Base-by-base conservation (phyloP, 2,888 invertebrate species). In the Meloe dianella region DNA sequence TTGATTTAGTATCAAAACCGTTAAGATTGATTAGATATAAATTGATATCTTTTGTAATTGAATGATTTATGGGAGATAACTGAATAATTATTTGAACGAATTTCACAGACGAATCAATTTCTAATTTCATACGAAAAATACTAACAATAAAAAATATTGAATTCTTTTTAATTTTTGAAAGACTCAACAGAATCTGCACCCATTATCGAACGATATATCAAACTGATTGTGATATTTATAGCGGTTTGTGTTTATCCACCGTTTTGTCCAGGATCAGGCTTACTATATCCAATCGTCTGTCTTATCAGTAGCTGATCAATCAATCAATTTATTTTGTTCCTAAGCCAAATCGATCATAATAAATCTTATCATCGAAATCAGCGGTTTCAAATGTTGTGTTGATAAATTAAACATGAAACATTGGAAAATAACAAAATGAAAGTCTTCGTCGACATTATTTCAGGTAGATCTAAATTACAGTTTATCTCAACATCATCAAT, bases 141-240 rank as follows among this genome's bases (percentile, higher is more conserved):
- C n/a, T 12, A 14, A 9, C 8, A 9, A 9, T 10, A 12, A 7
- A 30, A 30, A 30, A 30, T 7, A 35, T 12, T 14, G 1, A 35
- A 35, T 17, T 17, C 6, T 35, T 35, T 35, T 30, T 30, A 58
- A 57, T n/a, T 57, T 29, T 22, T n/a, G 57, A 1, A 10, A 20
- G 24, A 57, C 17, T 57, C 2, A 57, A 57, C 57, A n/a, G 20
- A 57, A 27, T 7, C 12, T 4, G 27, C 27, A 57, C 27, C n/a
- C 27, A 57, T 27, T 30, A 30, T n/a, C 27, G 10, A 3, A 1
- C 22, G 3, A 3, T 57, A 57, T 57, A 27, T 57, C 20, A 24
- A 57, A 57, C 27, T 57, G 57, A 6, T 30, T 57, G 12, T 24
- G 12, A 57, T 57, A 24, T 24, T 57, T 57, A 57, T 57, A 20